Conservation (phyloP, 2,888 invertebrate genomes). For the Dryomyza anilis region DNA sequence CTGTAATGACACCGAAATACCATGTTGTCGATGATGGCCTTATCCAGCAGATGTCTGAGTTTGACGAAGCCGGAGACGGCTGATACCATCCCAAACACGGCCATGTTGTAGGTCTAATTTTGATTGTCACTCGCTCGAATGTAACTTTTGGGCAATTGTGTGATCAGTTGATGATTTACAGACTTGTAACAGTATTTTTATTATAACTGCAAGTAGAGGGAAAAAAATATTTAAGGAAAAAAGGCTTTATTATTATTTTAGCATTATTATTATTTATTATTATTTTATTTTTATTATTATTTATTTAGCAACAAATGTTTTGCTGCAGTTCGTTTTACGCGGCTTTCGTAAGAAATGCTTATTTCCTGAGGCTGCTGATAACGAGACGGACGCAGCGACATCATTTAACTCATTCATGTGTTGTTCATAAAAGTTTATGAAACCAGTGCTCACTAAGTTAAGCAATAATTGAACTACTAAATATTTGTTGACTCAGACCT, state of each 20-base stretch:
- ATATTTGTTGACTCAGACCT: no score
- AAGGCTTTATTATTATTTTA: neutral
- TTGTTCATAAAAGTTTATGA: no score
- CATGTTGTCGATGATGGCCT: slow-evolving; percentile 88
- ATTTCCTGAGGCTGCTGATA: no score
- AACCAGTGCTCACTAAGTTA: no score
- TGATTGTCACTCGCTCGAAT: neutral
- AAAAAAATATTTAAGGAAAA: neutral
- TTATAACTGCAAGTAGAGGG: neutral
- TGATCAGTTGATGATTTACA: neutral
- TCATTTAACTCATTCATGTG: no score
- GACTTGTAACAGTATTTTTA: neutral
- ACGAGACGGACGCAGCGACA: no score
- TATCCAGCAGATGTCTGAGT: slow-evolving; percentile 86
- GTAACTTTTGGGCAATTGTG: neutral
- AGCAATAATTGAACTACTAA: no score
- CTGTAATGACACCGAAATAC: slow-evolving; percentile 88
- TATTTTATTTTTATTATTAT: neutral
- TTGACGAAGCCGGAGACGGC: slow-evolving; percentile 90
- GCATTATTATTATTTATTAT: neutral
- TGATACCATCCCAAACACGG: slow-evolving; percentile 82
- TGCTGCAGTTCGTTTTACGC: neutral
- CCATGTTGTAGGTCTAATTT: slow-evolving; percentile 63
- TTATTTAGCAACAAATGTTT: neutral
- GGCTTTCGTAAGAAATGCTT: no score